These are phyloP conservation scores for Smittia sp. DNA, from an alignment of 2,888 invertebrate species.

Conservation along the genomic window DNA sequence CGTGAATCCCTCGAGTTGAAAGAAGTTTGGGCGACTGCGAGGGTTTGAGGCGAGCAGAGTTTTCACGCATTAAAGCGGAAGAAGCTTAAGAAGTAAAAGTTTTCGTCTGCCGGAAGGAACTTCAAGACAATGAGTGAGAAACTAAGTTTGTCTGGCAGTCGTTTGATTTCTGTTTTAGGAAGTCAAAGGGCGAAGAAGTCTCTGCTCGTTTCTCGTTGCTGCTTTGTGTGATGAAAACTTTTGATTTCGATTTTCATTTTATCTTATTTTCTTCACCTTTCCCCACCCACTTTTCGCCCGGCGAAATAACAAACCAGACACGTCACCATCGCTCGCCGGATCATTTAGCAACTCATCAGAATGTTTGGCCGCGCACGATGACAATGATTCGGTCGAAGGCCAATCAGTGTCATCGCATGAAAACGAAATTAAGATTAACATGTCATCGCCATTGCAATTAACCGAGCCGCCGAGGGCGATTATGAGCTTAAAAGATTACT, in stretches of 20 bases:
- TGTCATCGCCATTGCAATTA: constrained; percentile 27
- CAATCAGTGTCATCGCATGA: constrained; percentile 15
- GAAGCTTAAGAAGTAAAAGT: too few relatives aligned
- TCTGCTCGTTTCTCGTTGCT: not conserved
- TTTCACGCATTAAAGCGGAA: too few relatives aligned
- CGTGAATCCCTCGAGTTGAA: too few relatives aligned
- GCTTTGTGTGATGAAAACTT: not conserved
- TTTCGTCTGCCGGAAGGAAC: too few relatives aligned
- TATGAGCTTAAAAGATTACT: constrained; percentile 50
- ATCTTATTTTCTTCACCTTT: not conserved
- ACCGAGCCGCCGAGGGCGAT: constrained; percentile 43
- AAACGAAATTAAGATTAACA: constrained; percentile 10
- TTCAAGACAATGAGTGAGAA: too few relatives aligned
- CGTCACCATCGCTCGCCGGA: not conserved
- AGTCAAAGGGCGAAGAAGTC: not conserved
- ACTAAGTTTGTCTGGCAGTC: not conserved
- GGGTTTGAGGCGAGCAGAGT: too few relatives aligned
- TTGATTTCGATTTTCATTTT: not conserved
- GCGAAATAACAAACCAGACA: constrained; percentile 14
- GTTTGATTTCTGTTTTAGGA: constrained; percentile 5
- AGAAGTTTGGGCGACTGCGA: too few relatives aligned
- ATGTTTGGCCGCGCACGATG: constrained; percentile 16
- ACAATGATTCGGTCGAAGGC: not conserved
- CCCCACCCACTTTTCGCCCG: not conserved
- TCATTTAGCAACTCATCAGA: constrained; percentile 33